Evolutionary conservation across 1,140 invertebrate species (phyloP), one percentile per base, ranked within the genome.

Genomic region (Brachionus koreanus): DNA sequence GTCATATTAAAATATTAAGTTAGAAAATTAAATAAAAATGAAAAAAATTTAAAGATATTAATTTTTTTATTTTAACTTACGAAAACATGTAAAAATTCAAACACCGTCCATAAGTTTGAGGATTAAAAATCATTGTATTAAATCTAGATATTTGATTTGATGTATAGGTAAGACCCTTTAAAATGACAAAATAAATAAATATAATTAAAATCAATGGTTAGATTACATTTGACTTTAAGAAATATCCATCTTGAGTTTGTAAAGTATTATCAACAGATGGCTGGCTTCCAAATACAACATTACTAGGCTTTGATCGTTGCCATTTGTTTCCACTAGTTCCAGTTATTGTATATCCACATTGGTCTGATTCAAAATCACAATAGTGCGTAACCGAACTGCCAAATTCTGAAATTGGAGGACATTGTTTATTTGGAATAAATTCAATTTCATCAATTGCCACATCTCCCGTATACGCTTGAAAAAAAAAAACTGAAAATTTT

Each of bases 171-270:
- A 74, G 19, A 5, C 69, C 69, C 69, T 74, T 37, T 39, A 69
- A 37, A 42, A 42, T 42, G n/a, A 42, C 19, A 23, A 33, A 63
- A 33, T 25, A 25, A 63, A 0, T 3, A 63, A 23, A 63, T 16
- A 23, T 25, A 25, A 23, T 29, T 12, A 25, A 63, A 25, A 16
- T 63, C 19, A 35, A 35, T 5, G 33, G 1, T 16, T 39, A 1
- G 19, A 43, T 42, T 46, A 74, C 69, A 49, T 35, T 74, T 74
- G 69, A 74, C 29, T 74, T 74, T 2, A 74, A 46, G 25, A 93
- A 94, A 85, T 92, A 90, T 19, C 93, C 93, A 93, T 86, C 9
- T 42, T 23, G 84, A 84, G 83, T 86, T 79, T 85, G 85, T 25
- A 83, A 69, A 10, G 86, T 87, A 75, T 86, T 85, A 37, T 87